Conservation (phyloP, 2,113 vertebrate species). For the Campylomormyrus tamandua region DNA sequence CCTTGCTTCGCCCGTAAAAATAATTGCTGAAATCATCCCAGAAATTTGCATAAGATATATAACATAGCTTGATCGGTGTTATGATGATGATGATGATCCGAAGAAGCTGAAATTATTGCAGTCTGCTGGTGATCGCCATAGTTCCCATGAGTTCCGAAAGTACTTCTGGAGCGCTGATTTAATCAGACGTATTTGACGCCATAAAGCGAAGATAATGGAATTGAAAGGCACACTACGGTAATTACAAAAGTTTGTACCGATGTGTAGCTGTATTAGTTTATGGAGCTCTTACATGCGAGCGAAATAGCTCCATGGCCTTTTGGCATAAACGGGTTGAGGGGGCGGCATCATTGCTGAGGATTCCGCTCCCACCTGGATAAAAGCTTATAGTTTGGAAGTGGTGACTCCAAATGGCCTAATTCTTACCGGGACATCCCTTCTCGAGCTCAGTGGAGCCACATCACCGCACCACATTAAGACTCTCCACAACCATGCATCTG, state of each 20-base stretch:
- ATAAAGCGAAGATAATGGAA: background rate
- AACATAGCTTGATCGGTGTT: background rate
- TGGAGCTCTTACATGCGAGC: background rate
- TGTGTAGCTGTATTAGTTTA: background rate
- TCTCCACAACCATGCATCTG: background rate
- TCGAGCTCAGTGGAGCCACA: background rate
- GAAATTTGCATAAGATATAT: background rate
- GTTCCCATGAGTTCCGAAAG: background rate
- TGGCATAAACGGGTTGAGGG: background rate
- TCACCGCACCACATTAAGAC: background rate
- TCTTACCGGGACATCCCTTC: background rate
- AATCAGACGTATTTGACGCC: background rate
- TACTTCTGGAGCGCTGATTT: background rate
- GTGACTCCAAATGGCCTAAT: background rate
- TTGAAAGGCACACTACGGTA: background rate
- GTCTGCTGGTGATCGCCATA: background rate
- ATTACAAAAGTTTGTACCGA: background rate
- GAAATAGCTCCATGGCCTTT: background rate
- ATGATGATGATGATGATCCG: background rate
- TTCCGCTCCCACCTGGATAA: background rate
- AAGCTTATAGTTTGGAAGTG: background rate
- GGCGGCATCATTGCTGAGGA: background rate
- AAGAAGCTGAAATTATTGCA: background rate
- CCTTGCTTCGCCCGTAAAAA: background rate
- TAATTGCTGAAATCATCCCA: background rate